Conservation (phyloP, 2,888 invertebrate species). For the Dryobota labecula region DNA sequence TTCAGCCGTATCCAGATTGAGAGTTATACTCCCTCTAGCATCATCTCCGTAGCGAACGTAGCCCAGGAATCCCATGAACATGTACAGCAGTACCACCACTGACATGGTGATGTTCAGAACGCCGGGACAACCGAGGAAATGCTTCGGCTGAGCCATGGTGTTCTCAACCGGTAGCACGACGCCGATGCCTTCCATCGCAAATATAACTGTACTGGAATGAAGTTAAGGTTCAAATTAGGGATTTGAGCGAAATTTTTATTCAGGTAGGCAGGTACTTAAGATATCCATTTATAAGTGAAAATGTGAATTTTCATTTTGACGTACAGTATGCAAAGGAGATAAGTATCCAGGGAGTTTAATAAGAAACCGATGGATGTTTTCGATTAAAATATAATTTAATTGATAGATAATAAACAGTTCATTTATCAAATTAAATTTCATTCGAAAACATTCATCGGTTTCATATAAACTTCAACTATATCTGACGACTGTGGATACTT, state of each 20-base stretch:
- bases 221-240: conserved; percentile 42
- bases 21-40: conserved; percentile 94
- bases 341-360: too few relatives aligned
- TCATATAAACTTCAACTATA: too few relatives aligned
- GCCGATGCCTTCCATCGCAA: conserved; percentile 99
- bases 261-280: background rate
- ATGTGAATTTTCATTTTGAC: background rate
- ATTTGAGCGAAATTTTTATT: background rate
- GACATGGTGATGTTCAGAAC: conserved; percentile 97
- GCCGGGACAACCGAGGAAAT: conserved; percentile 95
- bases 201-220: conserved; percentile 95
- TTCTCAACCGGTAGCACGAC: conserved; percentile 98
- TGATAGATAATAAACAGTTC: too few relatives aligned
- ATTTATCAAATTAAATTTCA: too few relatives aligned
- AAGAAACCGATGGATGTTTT: too few relatives aligned
- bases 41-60: conserved; percentile 95
- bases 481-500: too few relatives aligned
- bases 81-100: conserved; percentile 94
- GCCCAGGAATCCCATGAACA: conserved; percentile 96
- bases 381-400: too few relatives aligned
- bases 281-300: background rate
- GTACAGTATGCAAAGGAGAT: too few relatives aligned
- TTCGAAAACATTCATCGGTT: too few relatives aligned
- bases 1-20: conserved; percentile 93
- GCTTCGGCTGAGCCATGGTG: conserved; percentile 95